Evolutionary conservation across 2,113 vertebrate species (phyloP).

Genomic region (Pardalotus punctatus): DNA sequence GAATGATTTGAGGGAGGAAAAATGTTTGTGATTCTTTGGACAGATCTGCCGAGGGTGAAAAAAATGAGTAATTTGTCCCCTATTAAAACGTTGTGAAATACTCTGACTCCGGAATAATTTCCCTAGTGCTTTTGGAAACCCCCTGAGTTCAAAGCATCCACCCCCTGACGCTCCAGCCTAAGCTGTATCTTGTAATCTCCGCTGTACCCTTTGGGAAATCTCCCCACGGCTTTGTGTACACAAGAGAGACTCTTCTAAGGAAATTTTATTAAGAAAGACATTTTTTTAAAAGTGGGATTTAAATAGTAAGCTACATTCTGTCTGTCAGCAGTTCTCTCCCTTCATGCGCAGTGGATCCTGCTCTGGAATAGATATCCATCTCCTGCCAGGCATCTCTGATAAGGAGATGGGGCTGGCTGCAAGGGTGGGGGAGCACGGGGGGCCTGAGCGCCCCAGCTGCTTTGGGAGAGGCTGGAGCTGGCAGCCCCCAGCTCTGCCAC

Average conservation of each 20-base stretch:
- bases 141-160: constrained; percentile 42
- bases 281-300: neutral
- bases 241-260: constrained; percentile 39
- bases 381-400: neutral
- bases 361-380: neutral
- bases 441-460: neutral
- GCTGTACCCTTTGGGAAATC: constrained; percentile 51
- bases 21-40: constrained; percentile 21
- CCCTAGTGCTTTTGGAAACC: constrained; percentile 40
- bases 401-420: neutral
- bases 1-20: constrained; percentile 16
- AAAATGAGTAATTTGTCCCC: constrained; percentile 20
- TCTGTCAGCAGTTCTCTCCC: neutral
- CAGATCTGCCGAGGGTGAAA: neutral
- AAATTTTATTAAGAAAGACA: constrained; percentile 55
- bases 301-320: neutral
- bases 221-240: constrained; percentile 55
- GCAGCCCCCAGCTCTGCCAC: no score
- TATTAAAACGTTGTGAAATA: constrained; percentile 21
- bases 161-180: constrained; percentile 44
- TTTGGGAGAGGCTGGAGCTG: neutral
- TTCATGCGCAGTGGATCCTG: neutral
- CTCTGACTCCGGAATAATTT: constrained; percentile 5
- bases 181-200: constrained; percentile 49
- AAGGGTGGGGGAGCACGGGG: rapidly evolving